Base-by-base conservation (phyloP, 2,888 invertebrate genomes). In the Abrostola tripartita region DNA sequence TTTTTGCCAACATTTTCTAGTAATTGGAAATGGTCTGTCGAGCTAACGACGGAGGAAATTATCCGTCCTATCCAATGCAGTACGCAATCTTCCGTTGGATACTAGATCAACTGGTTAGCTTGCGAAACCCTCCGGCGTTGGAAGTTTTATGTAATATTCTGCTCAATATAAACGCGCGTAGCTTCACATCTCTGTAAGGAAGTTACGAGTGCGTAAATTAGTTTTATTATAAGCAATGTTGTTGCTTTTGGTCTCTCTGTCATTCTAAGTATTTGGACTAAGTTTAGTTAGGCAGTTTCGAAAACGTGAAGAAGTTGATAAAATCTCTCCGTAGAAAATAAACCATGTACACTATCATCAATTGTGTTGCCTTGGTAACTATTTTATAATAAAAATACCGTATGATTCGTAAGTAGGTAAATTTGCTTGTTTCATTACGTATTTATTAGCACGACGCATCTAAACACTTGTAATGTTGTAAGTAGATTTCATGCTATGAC, bases 1-100 rank as follows among this genome's bases (percentile, higher is more conserved):
- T 67, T 71, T 71, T 71, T 61, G 37, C 12, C 42, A 0, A 40
- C 52, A 44, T 47, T 63, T 49, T 55, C 50, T 51, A 61, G 65
- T 70, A 70, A 73, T 71, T 75, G 59, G 73, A 73, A 67, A 55
- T 63, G 38, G 53, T 65, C 56, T 65, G 49, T 71, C 57, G 40
- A 52, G 35, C 53, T 71, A 67, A 71, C 66, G 71, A 73, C 44
- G 37, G 24, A 56, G 73, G 73, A 71, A 66, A 76, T 66, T 59
- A 53, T 64, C 64, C 12, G 37, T 75, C 52, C 52, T 61, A 70
- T 52, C 70, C 52, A 65, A 47, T 65, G 37, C n/a, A 37, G 36
- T 63, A 42, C 68, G 68, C 65, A 78, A 78, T 75, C 64, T 66
- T 72, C 70, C 61, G 59, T 50, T 50, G 66, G 54, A 59, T 52